Base-by-base conservation (phyloP, 2,113 vertebrate species). In the Lophochroa leadbeateri region DNA sequence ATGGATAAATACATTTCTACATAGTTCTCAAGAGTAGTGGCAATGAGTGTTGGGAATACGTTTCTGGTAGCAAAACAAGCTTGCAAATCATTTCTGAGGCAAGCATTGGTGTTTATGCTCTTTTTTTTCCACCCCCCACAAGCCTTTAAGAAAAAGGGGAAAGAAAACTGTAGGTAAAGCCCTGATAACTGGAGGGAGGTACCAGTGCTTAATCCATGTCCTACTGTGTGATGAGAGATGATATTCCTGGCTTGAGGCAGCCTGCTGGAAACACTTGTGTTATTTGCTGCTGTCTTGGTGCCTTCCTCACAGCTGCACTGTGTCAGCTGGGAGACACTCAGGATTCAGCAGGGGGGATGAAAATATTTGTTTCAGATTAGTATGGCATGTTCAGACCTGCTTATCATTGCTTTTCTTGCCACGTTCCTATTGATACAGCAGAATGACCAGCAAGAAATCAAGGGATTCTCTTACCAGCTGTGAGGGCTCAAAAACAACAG, bases 251-350 rank as follows among this genome's bases (percentile, higher is more conserved):
- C 17, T 37, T 41, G 39, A 64, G 33, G 70, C 55, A 90, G 79
- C 33, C 60, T 60, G n/a, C 78, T 74, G 60, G 13, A 52, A 77
- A 15, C 37, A 23, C 10, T 8, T 17, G 2, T 5, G 8, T 29
- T 41, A 16, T 50, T 8, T 80, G 46, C 7, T 70, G 0, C 12
- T n/a, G 39, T 49, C 11, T 7, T 35, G 15, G 31, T 44, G 19
- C 28, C 47, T 14, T 58, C 46, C n/a, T n/a, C 4, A 4, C 46
- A 76, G 47, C 20, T 44, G 50, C n/a, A n/a, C 14, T 0, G 0
- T 21, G 31, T 27, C 17, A 69, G 43, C 49, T 35, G 49, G 55
- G 37, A 75, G 27, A 11, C 29, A 8, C 21, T 17, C 10, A 15
- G 19, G 24, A 20, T 39, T 37, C 64, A 39, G 39, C 17, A 1